phyloP scores from a whole-genome alignment of 1,140 invertebrate genomes.

The Pseudomyrmex sp. region DNA sequence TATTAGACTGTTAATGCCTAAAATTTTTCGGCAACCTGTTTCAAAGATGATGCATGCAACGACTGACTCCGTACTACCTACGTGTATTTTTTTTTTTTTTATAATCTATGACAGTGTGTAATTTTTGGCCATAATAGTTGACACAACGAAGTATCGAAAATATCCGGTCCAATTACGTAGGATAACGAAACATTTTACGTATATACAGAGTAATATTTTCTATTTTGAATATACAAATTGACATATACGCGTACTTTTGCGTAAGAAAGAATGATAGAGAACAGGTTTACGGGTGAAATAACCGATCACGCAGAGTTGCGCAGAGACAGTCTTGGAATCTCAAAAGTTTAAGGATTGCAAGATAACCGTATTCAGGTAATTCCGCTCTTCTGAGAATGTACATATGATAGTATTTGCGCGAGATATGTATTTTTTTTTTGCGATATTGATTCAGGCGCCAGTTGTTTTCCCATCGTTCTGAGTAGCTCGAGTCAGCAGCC shows the following conservation, averaged over 20 bases:
- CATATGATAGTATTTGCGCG: not conserved
- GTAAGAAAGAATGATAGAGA: not conserved
- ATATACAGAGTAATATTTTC: not conserved
- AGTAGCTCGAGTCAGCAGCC: constrained; percentile 26
- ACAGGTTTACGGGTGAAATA: not conserved
- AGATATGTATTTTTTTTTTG: not conserved
- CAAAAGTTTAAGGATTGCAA: not conserved
- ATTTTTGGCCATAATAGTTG: constrained; percentile 6
- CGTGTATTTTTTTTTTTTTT: constrained; percentile 12
- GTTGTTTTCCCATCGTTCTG: constrained; percentile 21
- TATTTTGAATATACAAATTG: constrained; percentile 4
- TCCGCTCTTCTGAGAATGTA: not conserved
- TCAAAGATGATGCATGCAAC: not conserved
- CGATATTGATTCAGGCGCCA: not conserved
- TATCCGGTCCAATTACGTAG: constrained; percentile 1
- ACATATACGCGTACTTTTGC: not conserved
- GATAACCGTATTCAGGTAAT: not conserved
- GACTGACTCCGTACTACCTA: constrained; percentile 32
- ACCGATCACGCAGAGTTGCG: constrained; percentile 18
- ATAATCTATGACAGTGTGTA: not conserved
- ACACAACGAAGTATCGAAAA: not conserved
- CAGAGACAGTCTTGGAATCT: constrained; percentile 31
- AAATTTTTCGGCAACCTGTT: constrained; percentile 15
- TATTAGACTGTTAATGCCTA: constrained; percentile 21
- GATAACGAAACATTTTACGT: not conserved